phyloP scores from a whole-genome alignment of 2,113 vertebrate species.

The Pipra filicauda region DNA sequence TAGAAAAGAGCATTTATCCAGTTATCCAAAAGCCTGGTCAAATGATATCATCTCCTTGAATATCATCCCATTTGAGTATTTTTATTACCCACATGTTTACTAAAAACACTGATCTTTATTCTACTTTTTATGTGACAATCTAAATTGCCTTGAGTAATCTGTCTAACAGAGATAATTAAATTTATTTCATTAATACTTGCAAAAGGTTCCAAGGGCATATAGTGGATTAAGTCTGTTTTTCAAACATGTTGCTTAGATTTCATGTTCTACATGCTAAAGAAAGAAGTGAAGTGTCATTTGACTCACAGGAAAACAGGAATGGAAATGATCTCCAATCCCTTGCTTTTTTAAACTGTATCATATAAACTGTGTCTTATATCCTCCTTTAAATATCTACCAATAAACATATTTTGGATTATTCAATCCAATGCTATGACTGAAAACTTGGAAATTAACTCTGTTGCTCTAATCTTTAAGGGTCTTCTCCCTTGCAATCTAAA shows the following conservation, averaged over 20 bases:
- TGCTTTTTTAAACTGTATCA: neutral
- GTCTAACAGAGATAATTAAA: conserved; percentile 31
- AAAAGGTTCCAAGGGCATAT: neutral
- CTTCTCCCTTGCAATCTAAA: neutral
- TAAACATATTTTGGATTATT: neutral
- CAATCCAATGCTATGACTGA: neutral
- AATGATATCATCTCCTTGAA: neutral
- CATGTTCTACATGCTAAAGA: neutral
- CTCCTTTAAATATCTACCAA: neutral
- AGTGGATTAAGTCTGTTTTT: neutral
- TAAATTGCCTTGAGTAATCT: conserved; percentile 23
- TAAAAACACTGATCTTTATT: conserved; percentile 11
- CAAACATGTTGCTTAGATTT: neutral
- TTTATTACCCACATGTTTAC: conserved; percentile 9
- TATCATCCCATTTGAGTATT: conserved; percentile 37
- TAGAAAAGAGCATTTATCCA: conserved; percentile 46
- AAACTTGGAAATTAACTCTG: neutral
- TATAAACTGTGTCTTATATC: neutral
- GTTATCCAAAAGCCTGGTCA: conserved; percentile 24
- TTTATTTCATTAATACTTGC: conserved; percentile 16
- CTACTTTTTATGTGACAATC: neutral
- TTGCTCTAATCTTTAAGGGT: neutral
- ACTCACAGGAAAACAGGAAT: neutral
- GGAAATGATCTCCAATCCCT: neutral
- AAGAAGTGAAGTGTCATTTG: neutral